These are phyloP conservation scores for Holacanthella duospinosa DNA, from an alignment of 2,888 invertebrate species.

Conservation along the genomic window DNA sequence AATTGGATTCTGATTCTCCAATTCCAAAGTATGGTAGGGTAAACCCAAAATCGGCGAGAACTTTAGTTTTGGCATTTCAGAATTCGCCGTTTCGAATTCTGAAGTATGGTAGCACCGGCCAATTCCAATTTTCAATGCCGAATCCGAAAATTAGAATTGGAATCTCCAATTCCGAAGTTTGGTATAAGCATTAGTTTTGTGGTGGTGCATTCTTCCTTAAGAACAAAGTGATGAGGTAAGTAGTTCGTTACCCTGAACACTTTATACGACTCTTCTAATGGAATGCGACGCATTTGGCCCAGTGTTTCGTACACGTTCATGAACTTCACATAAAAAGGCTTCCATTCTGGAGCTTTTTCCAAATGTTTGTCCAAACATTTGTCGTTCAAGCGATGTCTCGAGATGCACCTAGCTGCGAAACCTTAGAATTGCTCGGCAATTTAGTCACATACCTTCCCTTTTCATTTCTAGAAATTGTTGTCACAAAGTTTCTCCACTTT, in stretches of 20 bases:
- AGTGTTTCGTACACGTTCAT: constrained; percentile 28
- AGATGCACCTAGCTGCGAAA: neutral
- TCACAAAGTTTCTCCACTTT: constrained; percentile 12
- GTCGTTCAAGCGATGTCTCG: neutral
- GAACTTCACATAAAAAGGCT: constrained; percentile 19
- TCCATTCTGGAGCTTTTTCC: neutral
- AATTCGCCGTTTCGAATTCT: no score
- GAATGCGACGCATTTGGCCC: constrained; percentile 30
- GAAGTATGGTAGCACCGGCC: no score
- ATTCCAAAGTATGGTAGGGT: no score
- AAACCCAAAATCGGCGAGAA: no score
- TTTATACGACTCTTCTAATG: neutral
- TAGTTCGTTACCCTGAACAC: constrained; percentile 18
- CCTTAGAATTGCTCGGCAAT: constrained; percentile 11
- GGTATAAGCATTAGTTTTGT: no score
- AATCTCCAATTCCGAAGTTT: no score
- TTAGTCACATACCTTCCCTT: constrained; percentile 13
- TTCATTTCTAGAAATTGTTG: constrained; percentile 1
- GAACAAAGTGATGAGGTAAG: no score
- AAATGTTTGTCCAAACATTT: neutral
- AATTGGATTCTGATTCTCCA: no score
- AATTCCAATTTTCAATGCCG: no score
- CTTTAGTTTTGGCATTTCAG: no score
- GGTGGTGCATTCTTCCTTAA: constrained; percentile 31
- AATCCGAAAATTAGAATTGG: no score